Percentiles rank a stretch among this genome's conserved stretches.
These are phyloP conservation scores for Muscicapa comitata DNA, from an alignment of 2,797 vertebrate genomes.

Conservation along the genomic window DNA sequence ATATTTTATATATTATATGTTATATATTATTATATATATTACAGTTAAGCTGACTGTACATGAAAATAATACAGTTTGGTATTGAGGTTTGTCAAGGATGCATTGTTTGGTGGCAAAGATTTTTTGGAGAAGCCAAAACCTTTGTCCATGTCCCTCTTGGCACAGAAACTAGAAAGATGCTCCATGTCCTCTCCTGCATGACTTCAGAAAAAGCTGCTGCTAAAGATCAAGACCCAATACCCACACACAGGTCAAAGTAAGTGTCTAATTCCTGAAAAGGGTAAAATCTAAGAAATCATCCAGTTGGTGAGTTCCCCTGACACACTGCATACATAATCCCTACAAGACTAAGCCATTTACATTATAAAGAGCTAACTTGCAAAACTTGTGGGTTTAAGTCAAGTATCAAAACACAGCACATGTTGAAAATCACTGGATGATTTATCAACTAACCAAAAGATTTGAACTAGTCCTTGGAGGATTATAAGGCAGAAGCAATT, in stretches of 20 bases:
- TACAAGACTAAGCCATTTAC: not conserved
- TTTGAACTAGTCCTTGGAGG: not conserved
- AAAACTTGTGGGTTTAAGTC: not conserved
- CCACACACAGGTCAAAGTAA: not conserved
- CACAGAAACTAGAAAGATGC: not conserved
- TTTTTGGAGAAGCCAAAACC: not conserved
- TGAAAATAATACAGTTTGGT: not conserved
- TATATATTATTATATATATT: not conserved
- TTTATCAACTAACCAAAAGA: slow-evolving; percentile 23
- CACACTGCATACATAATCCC: not conserved
- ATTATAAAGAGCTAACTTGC: not conserved
- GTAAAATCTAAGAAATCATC: not conserved
- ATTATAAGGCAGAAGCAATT: slow-evolving; percentile 42
- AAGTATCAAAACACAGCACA: not conserved
- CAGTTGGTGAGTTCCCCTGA: not conserved
- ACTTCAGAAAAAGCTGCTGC: not conserved
- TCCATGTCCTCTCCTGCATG: not conserved
- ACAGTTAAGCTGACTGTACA: not conserved
- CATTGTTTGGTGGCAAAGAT: not conserved
- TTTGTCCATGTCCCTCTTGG: not conserved
- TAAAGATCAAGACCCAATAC: not conserved
- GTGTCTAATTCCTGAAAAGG: not conserved
- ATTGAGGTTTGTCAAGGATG: not conserved
- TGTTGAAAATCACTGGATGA: slow-evolving; percentile 26
- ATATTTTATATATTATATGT: too few relatives aligned